Percentiles rank a stretch among this genome's conserved stretches.
Evolutionary conservation across 1,140 invertebrate genomes (phyloP).

Genomic region (Daktulosphaira vitifoliae): DNA sequence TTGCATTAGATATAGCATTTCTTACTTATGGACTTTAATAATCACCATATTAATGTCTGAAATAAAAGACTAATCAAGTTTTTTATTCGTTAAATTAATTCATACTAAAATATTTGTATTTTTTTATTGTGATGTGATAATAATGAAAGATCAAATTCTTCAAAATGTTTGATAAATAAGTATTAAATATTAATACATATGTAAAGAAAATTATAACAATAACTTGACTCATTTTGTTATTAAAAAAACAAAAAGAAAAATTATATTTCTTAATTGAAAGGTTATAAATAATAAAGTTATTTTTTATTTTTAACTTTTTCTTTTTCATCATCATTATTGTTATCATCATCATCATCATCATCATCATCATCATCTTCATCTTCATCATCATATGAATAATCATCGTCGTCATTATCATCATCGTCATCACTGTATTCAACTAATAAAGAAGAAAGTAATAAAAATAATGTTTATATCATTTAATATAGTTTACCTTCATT

Average conservation of each 20-base stretch:
- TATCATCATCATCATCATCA: slow-evolving; percentile 28
- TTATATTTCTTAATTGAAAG: background rate
- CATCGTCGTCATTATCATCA: slow-evolving; percentile 32
- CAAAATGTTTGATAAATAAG: too few species aligned
- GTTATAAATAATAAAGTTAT: background rate
- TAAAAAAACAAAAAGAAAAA: background rate
- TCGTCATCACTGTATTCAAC: slow-evolving; percentile 29
- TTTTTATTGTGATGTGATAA: too few species aligned
- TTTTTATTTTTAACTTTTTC: slow-evolving; percentile 19
- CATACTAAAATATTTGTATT: too few species aligned
- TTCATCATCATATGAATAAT: slow-evolving; percentile 8
- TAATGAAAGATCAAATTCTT: too few species aligned
- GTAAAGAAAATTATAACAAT: too few species aligned
- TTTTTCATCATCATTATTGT: slow-evolving; percentile 25
- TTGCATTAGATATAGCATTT: too few species aligned
- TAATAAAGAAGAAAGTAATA: slow-evolving; percentile 5
- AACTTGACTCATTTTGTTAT: too few species aligned
- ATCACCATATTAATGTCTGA: too few species aligned
- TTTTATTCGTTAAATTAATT: too few species aligned
- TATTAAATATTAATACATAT: too few species aligned
- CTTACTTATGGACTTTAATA: too few species aligned
- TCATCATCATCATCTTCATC: slow-evolving; percentile 32
- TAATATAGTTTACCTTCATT: slow-evolving; percentile 38
- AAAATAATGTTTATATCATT: background rate
- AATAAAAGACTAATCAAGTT: too few species aligned